Evolutionary conservation across 1,140 invertebrate species (phyloP), one percentile per base, ranked within the genome.

Genomic region (Campoletis sonorensis): DNA sequence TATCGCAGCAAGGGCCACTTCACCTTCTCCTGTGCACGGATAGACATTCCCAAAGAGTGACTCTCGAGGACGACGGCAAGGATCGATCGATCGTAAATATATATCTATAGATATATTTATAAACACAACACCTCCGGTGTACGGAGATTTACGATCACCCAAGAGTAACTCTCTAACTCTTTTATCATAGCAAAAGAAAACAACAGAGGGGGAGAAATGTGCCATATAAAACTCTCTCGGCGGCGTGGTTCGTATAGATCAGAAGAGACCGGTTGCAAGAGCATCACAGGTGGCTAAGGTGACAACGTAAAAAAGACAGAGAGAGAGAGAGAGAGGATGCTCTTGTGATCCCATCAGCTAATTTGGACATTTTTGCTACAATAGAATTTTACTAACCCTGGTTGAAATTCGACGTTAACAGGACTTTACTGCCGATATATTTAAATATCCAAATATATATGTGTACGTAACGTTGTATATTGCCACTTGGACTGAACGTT

Each of bases 71-170:
- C 61, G 26, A 67, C 21, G 61, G 13, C 40, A 73, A 73, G 71
- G 71, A 73, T 73, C 71, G 71, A 73, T 73, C 71, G 71, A 49
- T 73, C 40, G 1, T 51, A 73, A 8, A 51, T 21, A 21, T 18
- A 45, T 21, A 30, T 11, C 3, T 16, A 33, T 11, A 73, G 2
- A 73, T 15, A 67, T 70, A 16, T 70, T 16, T 16, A 37, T 70
- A 70, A 18, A 33, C 23, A 27, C 67, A 15, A 70, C 27, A 70
- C 72, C 72, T 45, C 13, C 72, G 18, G 49, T 26, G 40, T 18
- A 75, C 72, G 16, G 23, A 75, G 72, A 75, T 75, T 75, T 75
- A 75, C 72, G 72, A 75, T 75, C 72, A 16, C n/a, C 37, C 72
- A 23, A 21, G 23, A 54, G 72, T 16, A 64, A 64, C 26, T 16